A percentile compares a stretch with the other conserved stretches of the same genome.
phyloP scores from a whole-genome alignment of 1,140 invertebrate genomes.

The Euura lappo region DNA sequence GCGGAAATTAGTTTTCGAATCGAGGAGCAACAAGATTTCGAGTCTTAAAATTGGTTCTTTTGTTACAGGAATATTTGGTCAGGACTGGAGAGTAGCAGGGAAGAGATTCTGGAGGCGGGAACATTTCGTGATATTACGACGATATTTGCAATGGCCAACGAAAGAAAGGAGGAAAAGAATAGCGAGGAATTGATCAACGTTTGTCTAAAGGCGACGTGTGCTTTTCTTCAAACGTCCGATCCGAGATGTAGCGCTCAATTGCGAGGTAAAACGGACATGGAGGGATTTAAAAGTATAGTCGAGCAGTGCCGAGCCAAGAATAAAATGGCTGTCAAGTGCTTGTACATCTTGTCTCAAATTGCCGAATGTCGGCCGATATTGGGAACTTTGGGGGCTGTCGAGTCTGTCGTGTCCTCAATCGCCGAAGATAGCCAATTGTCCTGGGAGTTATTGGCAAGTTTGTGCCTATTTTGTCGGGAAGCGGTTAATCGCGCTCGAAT shows the following conservation, averaged over 20 bases:
- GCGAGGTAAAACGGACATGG: slow-evolving; percentile 32
- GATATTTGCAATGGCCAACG: slow-evolving; percentile 37
- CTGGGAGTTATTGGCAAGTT: slow-evolving; percentile 34
- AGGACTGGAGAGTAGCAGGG: slow-evolving; percentile 34
- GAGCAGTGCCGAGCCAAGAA: slow-evolving; percentile 37
- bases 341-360: slow-evolving; percentile 45
- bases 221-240: slow-evolving; percentile 36
- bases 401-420: slow-evolving; percentile 36
- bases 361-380: slow-evolving; percentile 45
- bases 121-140: slow-evolving; percentile 37
- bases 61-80: slow-evolving; percentile 50
- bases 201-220: slow-evolving; percentile 49
- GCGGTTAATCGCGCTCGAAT: slow-evolving; percentile 48
- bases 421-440: slow-evolving; percentile 25
- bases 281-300: slow-evolving; percentile 44
- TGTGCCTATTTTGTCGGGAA: slow-evolving; percentile 52
- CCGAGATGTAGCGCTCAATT: slow-evolving; percentile 41
- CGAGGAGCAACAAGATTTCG: neutral
- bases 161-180: slow-evolving; percentile 21
- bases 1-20: slow-evolving; percentile 5
- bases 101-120: slow-evolving; percentile 39
- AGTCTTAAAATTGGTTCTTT: slow-evolving; percentile 9
- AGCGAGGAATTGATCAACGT: slow-evolving; percentile 35
- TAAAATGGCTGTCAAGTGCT: slow-evolving; percentile 44
- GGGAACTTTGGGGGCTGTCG: slow-evolving; percentile 42